Evolutionary conservation across 1,140 invertebrate species (phyloP).

Genomic region (Leguminivora glycinivorella): DNA sequence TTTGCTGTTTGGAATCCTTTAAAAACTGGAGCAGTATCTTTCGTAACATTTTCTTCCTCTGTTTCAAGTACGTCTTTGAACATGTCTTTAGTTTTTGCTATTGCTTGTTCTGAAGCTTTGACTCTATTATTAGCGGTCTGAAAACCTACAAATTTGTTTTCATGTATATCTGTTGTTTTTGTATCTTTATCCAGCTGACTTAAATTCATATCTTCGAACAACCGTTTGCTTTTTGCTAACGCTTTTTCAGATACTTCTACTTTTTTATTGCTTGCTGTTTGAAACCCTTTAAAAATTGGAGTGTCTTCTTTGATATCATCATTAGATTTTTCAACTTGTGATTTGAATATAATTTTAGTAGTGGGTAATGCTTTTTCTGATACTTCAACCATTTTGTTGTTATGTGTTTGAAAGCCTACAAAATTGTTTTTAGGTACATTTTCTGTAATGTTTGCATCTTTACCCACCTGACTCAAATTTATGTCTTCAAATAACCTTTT

Average conservation of each 20-base stretch:
- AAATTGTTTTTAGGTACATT: no score
- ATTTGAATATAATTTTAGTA: not conserved
- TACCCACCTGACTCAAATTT: not conserved
- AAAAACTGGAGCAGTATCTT: not conserved
- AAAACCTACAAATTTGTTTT: slow-evolving; percentile 25
- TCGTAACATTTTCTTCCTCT: not conserved
- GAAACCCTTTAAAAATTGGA: slow-evolving; percentile 13
- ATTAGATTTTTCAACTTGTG: not conserved
- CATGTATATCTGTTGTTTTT: not conserved
- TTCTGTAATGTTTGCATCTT: not conserved
- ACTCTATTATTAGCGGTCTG: slow-evolving; percentile 46
- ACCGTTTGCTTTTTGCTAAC: slow-evolving; percentile 15
- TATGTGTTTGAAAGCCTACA: slow-evolving; percentile 29
- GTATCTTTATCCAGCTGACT: not conserved
- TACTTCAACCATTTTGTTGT: slow-evolving; percentile 51
- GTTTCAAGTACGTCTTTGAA: slow-evolving; percentile 38
- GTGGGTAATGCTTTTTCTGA: slow-evolving; percentile 47
- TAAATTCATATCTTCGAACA: slow-evolving; percentile 27
- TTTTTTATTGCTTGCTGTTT: slow-evolving; percentile 30
- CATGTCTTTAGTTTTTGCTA: slow-evolving; percentile 44
- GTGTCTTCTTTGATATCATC: not conserved
- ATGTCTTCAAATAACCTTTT: slow-evolving; percentile 28
- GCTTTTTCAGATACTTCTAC: slow-evolving; percentile 29
- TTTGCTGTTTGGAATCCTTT: not conserved
- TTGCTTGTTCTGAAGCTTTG: slow-evolving; percentile 48